Base-by-base conservation (phyloP, 1,140 invertebrate species). In the Gryon sp. region DNA sequence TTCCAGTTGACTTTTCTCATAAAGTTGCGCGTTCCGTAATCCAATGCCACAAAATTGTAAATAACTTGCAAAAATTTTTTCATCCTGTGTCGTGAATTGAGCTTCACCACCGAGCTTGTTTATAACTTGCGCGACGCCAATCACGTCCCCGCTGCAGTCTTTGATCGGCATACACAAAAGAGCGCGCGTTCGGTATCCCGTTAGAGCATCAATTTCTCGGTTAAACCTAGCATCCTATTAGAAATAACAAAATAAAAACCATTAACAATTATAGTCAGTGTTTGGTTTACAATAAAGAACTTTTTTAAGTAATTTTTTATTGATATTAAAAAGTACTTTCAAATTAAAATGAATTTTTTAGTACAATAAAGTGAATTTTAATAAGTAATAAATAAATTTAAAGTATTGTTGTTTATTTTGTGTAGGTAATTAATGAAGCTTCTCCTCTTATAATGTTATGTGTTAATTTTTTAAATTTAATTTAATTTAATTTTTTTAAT, bases 1-100 rank as follows among this genome's bases (percentile, higher is more conserved):
- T 90, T 98, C 97, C 78, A 98, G 89, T 85, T 97, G 95, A 70
- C 96, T 98, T 81, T 96, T 93, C 88, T 98, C 96, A 87, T 97
- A 98, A 2, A 98, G 90, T 86, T 98, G 96, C 14, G 97, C 97
- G 88, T 99, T 99, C 45, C 96, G 92, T 24, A 98, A 88, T 2
- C 97, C 97, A 78, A 99, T 98, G 36, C 97, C 97, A 88, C 97
- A 98, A 88, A 99, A 99, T 83, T 98, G 96, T 19, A 99, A 91
- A 87, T 98, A 99, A 36, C 95, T 94, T 1, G 94, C 91, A 88
- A 98, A 98, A 26, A 98, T 93, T 87, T 97, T 94, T 88, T 98
- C 95, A 86, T 98, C 97, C 82, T 94, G 93, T 62, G 91, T 86
- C 12, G 94, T 96, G 88, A 98, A 92, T 81, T 92, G 91, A 65